Evolutionary conservation across 2,888 invertebrate genomes (phyloP).

Genomic region (Drosophila antonietae): DNA sequence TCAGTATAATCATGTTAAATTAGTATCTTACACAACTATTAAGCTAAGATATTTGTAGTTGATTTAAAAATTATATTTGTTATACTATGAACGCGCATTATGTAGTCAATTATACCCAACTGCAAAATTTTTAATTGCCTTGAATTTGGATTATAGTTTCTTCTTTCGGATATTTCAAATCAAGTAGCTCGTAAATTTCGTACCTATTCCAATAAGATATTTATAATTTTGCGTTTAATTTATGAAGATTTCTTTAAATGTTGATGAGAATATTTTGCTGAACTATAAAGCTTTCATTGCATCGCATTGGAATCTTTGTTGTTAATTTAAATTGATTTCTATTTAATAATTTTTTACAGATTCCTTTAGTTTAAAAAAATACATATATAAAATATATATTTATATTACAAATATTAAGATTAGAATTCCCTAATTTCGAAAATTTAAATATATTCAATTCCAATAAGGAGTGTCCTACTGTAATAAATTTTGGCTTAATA

Average conservation of each 20-base stretch:
- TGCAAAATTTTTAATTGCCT: background rate
- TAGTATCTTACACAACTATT: too few relatives aligned
- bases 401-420: background rate
- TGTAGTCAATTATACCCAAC: background rate
- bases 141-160: background rate
- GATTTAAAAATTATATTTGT: too few relatives aligned
- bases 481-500: too few relatives aligned
- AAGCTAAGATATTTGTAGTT: too few relatives aligned
- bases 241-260: conserved; percentile 4
- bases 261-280: background rate
- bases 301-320: too few relatives aligned
- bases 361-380: too few relatives aligned
- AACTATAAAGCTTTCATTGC: background rate
- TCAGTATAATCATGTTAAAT: too few relatives aligned
- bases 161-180: conserved; percentile 10
- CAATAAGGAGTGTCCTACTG: too few relatives aligned
- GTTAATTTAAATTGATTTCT: background rate
- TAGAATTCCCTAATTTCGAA: background rate
- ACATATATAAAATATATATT: too few relatives aligned
- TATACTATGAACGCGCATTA: background rate
- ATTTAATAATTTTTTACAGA: background rate
- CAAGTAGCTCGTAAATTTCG: conserved; percentile 36
- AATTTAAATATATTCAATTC: background rate
- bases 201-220: conserved; percentile 4
- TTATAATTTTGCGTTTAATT: background rate